These are phyloP conservation scores for Bubalus kerabau DNA, from an alignment of 2,113 vertebrate genomes.

Conservation along the genomic window DNA sequence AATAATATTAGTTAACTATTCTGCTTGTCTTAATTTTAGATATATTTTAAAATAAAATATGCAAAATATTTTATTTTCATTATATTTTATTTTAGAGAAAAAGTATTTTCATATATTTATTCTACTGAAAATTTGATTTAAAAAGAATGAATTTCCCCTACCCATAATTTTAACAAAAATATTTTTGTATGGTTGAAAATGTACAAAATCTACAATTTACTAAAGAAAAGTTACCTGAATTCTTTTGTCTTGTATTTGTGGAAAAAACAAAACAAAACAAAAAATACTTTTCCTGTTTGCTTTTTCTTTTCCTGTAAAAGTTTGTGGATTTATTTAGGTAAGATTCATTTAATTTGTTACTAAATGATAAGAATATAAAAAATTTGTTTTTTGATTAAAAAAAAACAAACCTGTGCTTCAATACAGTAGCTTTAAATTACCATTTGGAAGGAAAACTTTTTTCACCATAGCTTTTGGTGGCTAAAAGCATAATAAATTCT, in stretches of 20 bases:
- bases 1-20: not conserved
- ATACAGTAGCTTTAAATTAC: not conserved
- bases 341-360: not conserved
- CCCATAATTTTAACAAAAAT: not conserved
- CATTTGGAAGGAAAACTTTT: not conserved
- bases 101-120: not conserved
- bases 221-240: not conserved
- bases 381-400: not conserved
- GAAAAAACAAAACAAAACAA: not conserved
- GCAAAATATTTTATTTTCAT: not conserved
- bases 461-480: not conserved
- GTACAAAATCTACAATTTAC: not conserved
- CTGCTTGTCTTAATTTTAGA: not conserved
- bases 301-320: not conserved
- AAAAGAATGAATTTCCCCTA: not conserved
- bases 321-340: not conserved
- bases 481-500: not conserved
- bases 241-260: not conserved
- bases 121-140: not conserved
- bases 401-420: not conserved
- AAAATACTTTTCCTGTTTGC: not conserved
- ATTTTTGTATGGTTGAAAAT: not conserved
- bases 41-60: not conserved
- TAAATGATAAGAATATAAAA: not conserved
- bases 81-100: not conserved